Evolutionary conservation across 2,113 vertebrate species (phyloP), one percentile per base, ranked within the genome.

Genomic region (Chunga burmeisteri): DNA sequence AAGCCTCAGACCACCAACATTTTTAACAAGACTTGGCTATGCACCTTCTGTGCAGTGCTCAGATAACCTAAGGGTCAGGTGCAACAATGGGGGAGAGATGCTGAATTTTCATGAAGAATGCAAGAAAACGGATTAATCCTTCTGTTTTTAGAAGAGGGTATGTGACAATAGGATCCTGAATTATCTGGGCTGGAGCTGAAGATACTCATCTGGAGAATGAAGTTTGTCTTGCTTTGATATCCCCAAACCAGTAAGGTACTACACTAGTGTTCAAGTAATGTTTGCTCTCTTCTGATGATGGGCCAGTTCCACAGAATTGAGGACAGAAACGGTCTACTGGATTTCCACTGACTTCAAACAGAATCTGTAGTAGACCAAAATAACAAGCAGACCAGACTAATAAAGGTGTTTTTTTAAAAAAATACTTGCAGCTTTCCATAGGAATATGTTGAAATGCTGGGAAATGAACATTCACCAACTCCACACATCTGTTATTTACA

Each of bases 401-500:
- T 58, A 55, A 77, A 62, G 4, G 16, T 40, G 0, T 2, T n/a
- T 46, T 58, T 85, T 75, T 63, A 6, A 29, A 81, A 59, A 27
- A 94, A 46, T 15, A 42, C 25, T 94, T 92, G 25, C 53, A 94
- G 25, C 29, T 94, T 91, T 94, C 71, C 49, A 6, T 29, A 67
- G 12, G n/a, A 84, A 61, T 89, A 65, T 13, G 10, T 61, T 72
- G 73, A 93, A 94, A 80, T 58, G 49, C 59, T 81, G 66, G 53
- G 66, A 95, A 94, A 85, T 90, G 89, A 91, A 65, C 95, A 94
- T 68, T 91, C 66, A 79, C 44, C 19, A 85, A 52, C n/a, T 94
- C 22, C 25, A 85, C 70, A 87, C 93, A 97, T 81, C 78, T 93
- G 88, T 94, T 95, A 94, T 95, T 96, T 97, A 94, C 77, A 83